phyloP scores from a whole-genome alignment of 92 coral and sea anemone species.

The Siderastrea radians region DNA sequence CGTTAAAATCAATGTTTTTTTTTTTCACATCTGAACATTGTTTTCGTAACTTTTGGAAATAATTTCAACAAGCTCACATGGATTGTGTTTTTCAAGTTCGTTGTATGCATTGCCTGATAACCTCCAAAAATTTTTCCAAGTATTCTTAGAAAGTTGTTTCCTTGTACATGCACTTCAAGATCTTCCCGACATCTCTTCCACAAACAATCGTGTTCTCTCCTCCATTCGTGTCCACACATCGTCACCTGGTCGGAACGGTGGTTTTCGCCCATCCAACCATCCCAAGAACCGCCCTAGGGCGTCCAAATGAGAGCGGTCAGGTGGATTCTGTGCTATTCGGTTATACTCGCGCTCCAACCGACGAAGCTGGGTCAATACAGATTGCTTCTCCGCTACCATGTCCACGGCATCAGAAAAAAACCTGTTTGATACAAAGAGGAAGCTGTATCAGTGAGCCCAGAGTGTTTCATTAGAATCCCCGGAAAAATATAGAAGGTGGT shows the following conservation, averaged over 20 bases:
- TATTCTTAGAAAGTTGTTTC: no score
- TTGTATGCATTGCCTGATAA: no score
- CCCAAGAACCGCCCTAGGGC: slow-evolving; percentile 1
- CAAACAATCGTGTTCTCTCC: slow-evolving; percentile 69
- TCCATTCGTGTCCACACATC: slow-evolving; percentile 90
- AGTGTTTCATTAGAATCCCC: no score
- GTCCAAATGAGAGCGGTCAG: slow-evolving; percentile 26
- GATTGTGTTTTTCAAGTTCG: no score
- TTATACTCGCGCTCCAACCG: slow-evolving; percentile 51
- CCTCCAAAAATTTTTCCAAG: no score
- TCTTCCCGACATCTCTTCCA: slow-evolving; percentile 41
- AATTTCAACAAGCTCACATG: no score
- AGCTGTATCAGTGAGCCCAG: no score
- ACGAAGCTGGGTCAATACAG: slow-evolving; percentile 17
- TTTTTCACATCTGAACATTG: no score
- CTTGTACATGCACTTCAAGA: not conserved
- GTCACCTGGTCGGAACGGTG: slow-evolving; percentile 83
- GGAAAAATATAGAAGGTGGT: no score
- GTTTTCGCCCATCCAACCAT: slow-evolving; percentile 22
- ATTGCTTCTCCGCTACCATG: slow-evolving; percentile 54
- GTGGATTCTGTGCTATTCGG: slow-evolving; percentile 25
- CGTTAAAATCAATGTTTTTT: no score
- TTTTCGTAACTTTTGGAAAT: no score
- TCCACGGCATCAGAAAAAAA: slow-evolving; percentile 74
- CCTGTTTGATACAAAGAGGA: slow-evolving; percentile 1